Evolutionary conservation across 2,888 invertebrate genomes (phyloP), one percentile per base, ranked within the genome.

Genomic region (Dromius quadrimaculatus): DNA sequence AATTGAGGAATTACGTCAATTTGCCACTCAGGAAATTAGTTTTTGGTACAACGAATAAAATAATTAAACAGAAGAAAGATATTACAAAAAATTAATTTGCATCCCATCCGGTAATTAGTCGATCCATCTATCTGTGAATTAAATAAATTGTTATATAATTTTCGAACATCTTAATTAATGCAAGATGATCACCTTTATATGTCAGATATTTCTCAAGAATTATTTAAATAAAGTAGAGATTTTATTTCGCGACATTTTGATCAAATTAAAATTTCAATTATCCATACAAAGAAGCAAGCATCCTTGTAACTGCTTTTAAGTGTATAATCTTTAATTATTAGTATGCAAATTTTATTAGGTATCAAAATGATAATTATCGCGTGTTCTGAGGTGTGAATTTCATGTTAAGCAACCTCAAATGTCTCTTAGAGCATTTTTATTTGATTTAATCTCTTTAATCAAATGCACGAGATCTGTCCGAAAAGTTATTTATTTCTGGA

Each of bases 321-420:
- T 65, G 36, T 13, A 66, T 66, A 57, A 66, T 66, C 57, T 22
- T 38, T 34, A 17, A 11, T 11, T 50, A 43, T 28, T 59, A 13
- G 17, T 57, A 68, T 68, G 68, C 45, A 68, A 68, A 68, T 68
- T 59, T 57, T 68, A 68, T 68, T 68, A 68, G n/a, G n/a, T 45
- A 13, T 57, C 59, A 68, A 68, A 59, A 57, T 57, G 59, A n/a
- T 68, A 59, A 68, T 68, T 45, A 59, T 41, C 41, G 23, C 23
- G 11, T 57, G 22, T 8, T n/a, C 28, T 28, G 13, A 28, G 8
- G 50, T 28, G 50, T 54, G 11, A 54, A 28, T 28, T 41, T 11
- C 17, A 11, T 41, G 41, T 41, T 41, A n/a, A n/a, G n/a, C n/a
- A n/a, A n/a, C n/a, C n/a, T n/a, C n/a, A n/a, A n/a, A n/a, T n/a